Percentiles rank a stretch among this genome's conserved stretches.
Conservation (phyloP, 2,797 vertebrate species). For the Crypturellus tataupa region DNA sequence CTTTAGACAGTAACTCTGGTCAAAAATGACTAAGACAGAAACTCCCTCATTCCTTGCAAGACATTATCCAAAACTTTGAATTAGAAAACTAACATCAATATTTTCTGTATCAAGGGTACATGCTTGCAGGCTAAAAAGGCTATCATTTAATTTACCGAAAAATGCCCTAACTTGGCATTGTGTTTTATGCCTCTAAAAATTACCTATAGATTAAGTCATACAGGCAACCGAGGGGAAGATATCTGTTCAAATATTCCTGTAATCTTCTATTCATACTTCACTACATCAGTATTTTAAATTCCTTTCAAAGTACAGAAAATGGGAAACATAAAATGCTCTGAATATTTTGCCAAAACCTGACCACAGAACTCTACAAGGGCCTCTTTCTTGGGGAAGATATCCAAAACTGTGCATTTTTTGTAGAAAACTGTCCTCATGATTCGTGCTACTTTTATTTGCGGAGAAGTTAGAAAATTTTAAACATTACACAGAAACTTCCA, state of each 20-base stretch:
- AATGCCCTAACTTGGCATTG: background rate
- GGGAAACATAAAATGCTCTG: background rate
- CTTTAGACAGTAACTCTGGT: background rate
- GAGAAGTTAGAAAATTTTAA: background rate
- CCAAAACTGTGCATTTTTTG: background rate
- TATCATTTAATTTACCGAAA: background rate
- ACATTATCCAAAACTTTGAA: background rate
- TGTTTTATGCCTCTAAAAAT: conserved; percentile 3
- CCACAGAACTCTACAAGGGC: background rate
- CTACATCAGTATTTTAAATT: background rate
- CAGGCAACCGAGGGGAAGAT: background rate
- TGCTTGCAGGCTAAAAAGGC: background rate
- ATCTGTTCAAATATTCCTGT: background rate
- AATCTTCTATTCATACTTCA: background rate
- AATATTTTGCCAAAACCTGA: background rate
- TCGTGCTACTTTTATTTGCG: background rate
- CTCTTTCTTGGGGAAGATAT: background rate
- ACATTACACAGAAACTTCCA: too few species aligned
- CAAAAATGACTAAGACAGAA: background rate
- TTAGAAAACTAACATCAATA: background rate
- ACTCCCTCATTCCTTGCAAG: background rate
- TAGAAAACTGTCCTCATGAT: background rate
- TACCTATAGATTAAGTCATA: background rate
- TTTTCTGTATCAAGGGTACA: background rate
- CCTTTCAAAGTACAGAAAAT: background rate